These are phyloP conservation scores for Aphelenchoides fujianensis DNA, from an alignment of 1,140 invertebrate species.

Conservation along the genomic window DNA sequence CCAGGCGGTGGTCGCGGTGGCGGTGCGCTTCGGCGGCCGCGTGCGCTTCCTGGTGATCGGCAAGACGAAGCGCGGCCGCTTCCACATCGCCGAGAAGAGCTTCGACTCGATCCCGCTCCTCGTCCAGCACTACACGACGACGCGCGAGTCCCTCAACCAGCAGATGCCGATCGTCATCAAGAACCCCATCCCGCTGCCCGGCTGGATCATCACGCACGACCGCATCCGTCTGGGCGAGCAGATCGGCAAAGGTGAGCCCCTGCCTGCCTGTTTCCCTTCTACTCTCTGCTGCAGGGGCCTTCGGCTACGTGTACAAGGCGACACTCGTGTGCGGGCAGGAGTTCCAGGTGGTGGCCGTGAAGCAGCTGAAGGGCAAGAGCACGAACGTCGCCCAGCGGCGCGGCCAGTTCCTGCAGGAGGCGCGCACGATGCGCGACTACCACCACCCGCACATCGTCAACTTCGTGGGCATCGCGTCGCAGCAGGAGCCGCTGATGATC, in stretches of 20 bases:
- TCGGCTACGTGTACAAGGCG: slow-evolving; percentile 7
- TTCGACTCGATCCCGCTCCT: slow-evolving; percentile 14
- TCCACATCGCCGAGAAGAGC: background rate
- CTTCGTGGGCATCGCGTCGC: slow-evolving; percentile 20
- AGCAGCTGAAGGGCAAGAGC: background rate
- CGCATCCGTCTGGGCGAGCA: background rate
- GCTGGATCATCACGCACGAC: slow-evolving; percentile 10
- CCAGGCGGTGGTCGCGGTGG: slow-evolving; percentile 8
- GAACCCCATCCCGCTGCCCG: background rate
- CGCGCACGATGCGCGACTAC: slow-evolving; percentile 12
- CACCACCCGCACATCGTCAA: slow-evolving; percentile 19
- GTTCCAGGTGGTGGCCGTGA: background rate
- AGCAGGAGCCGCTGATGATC: slow-evolving; percentile 17
- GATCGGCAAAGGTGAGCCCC: slow-evolving; percentile 9
- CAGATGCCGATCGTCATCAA: slow-evolving; percentile 9
- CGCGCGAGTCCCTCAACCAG: background rate
- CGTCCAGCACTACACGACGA: background rate
- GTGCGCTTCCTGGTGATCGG: slow-evolving; percentile 5
- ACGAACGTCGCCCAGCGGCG: background rate
- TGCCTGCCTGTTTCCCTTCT: no score
- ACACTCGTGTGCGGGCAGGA: background rate
- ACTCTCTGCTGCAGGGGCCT: slow-evolving; percentile 20
- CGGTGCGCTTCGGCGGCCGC: background rate
- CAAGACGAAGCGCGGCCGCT: slow-evolving; percentile 8
- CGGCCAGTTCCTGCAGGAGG: slow-evolving; percentile 10